Evolutionary conservation across 2,888 invertebrate genomes (phyloP), one percentile per base, ranked within the genome.

Genomic region (Drosophila mimetica): DNA sequence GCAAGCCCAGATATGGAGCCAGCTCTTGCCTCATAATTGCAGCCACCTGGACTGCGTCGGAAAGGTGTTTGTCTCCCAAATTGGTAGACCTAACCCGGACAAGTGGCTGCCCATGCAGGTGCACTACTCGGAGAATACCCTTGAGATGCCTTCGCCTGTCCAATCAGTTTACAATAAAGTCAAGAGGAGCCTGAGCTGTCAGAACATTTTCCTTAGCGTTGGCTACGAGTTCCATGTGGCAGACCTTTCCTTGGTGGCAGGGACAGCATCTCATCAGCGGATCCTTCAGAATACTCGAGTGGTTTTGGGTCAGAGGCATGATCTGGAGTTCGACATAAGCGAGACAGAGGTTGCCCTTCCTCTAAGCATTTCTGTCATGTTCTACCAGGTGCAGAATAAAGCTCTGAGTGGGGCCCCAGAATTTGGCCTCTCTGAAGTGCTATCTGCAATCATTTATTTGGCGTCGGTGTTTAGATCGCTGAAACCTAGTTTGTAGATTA

Each of bases 131-230:
- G 65, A 70, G 0, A 64, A 37, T 1, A 61, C 72, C 8, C 57
- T 48, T 1, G 54, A 51, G 3, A 25, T 25, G 7, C 41, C 64
- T 22, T 46, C 75, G 1, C 66, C 85, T 13, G 61, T 89, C 8
- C 59, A 67, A 5, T 90, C 88, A 1, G 41, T 61, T 7, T 89
- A 79, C 69, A 71, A 87, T 42, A 81, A 79, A 3, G 65, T 74
- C 5, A 76, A 76, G n/a, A 79, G 80, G 9, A 76, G 77, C 0
- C 90, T 92, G 20, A 78, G 74, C n/a, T 92, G 92, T 41, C 86
- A 86, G 30, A 92, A 92, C 73, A 89, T 92, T 64, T 59, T 90
- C 7, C 71, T 92, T 1, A 89, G 79, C 42, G 73, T 90, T 6
- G 73, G 77, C 11, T 91, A 89, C 71, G 89, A 91, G 54, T 91